A percentile compares a stretch with the other conserved stretches of the same genome.
These are phyloP conservation scores for Anarrhichthys ocellatus DNA, from an alignment of 2,113 vertebrate genomes.

Conservation along the genomic window DNA sequence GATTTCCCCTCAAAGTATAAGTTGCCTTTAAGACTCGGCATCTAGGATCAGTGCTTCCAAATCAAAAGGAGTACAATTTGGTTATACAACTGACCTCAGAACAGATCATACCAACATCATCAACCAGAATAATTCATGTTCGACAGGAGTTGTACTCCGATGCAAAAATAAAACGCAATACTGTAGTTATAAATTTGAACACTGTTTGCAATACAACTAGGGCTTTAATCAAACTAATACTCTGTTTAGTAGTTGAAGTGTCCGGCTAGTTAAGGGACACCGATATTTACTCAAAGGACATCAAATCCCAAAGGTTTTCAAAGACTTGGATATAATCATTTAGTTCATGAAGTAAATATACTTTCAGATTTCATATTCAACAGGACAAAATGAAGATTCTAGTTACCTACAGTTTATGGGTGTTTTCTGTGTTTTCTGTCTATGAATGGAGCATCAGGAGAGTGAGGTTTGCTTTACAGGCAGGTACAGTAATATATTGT, in stretches of 20 bases:
- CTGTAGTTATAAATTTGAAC: slow-evolving; percentile 39
- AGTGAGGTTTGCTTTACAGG: slow-evolving; percentile 52
- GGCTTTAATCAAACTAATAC: slow-evolving; percentile 56
- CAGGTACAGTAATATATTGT: slow-evolving; percentile 58
- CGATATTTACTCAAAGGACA: slow-evolving; percentile 58
- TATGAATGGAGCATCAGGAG: slow-evolving; percentile 38
- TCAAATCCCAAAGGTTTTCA: slow-evolving; percentile 49
- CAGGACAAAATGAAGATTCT: slow-evolving; percentile 32
- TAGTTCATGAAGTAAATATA: slow-evolving; percentile 58
- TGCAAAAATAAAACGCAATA: slow-evolving; percentile 50
- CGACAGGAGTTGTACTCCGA: slow-evolving; percentile 26
- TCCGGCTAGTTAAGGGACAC: slow-evolving; percentile 56
- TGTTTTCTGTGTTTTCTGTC: neutral
- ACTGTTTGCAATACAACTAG: slow-evolving; percentile 48
- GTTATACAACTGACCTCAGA: slow-evolving; percentile 33
- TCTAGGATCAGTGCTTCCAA: slow-evolving; percentile 21
- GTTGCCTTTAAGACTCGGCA: slow-evolving; percentile 1
- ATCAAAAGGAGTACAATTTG: slow-evolving; percentile 25
- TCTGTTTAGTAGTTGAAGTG: slow-evolving; percentile 44
- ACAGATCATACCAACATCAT: slow-evolving; percentile 29
- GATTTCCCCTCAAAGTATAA: slow-evolving; percentile 30
- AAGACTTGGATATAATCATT: slow-evolving; percentile 40
- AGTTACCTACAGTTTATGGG: slow-evolving; percentile 20
- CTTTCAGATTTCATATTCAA: slow-evolving; percentile 51
- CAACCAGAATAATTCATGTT: slow-evolving; percentile 14